Evolutionary conservation across 2,888 invertebrate species (phyloP).

Genomic region (Azorinus chamasolen): DNA sequence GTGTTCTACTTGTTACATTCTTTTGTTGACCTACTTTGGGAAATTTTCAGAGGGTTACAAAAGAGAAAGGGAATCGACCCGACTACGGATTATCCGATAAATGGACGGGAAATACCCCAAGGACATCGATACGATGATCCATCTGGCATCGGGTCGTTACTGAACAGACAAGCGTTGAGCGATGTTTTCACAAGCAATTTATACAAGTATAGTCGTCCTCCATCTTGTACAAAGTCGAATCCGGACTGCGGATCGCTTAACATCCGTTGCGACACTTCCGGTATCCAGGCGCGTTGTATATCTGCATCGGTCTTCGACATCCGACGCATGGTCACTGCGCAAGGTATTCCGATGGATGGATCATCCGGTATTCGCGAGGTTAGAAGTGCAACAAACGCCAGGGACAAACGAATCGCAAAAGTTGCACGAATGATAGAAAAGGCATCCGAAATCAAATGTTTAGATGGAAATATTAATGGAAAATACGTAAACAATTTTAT

Average conservation of each 20-base stretch:
- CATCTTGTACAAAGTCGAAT: constrained; percentile 54
- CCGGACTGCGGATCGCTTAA: constrained; percentile 62
- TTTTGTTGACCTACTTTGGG: constrained; percentile 85
- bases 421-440: constrained; percentile 3
- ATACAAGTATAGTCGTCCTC: constrained; percentile 68
- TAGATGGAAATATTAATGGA: constrained; percentile 37
- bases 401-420: constrained; percentile 2
- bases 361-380: constrained; percentile 54
- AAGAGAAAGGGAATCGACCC: constrained; percentile 60
- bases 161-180: constrained; percentile 67
- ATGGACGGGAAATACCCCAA: constrained; percentile 43
- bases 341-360: constrained; percentile 51
- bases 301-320: constrained; percentile 68
- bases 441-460: constrained; percentile 34
- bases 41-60: constrained; percentile 72
- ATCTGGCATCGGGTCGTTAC: constrained; percentile 64
- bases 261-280: constrained; percentile 64
- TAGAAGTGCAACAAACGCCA: constrained; percentile 13
- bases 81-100: constrained; percentile 62
- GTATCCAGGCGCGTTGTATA: constrained; percentile 59
- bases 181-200: constrained; percentile 67
- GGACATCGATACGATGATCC: constrained; percentile 60
- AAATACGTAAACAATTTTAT: constrained; percentile 53
- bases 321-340: constrained; percentile 17
- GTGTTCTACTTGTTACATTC: constrained; percentile 84